These are phyloP conservation scores for Rhyacophila evoluta DNA, from an alignment of 2,888 invertebrate species.

Conservation along the genomic window DNA sequence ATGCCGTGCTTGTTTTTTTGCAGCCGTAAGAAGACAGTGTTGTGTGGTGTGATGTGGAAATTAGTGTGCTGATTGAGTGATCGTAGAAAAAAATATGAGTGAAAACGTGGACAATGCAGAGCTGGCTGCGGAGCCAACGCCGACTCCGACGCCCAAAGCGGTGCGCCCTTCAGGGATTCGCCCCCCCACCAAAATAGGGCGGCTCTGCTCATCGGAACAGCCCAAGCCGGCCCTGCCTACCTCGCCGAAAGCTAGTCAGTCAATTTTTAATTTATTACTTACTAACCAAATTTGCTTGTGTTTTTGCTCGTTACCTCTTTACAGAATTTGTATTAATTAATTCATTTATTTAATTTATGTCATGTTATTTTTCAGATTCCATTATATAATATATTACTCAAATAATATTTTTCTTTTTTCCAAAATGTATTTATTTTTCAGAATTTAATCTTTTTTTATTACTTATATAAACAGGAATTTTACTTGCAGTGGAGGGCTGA, in stretches of 20 bases:
- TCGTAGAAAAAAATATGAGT: background rate
- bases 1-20: background rate
- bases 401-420: background rate
- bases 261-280: constrained; percentile 15
- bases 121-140: background rate
- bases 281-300: background rate
- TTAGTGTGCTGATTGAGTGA: constrained; percentile 20
- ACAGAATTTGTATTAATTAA: background rate
- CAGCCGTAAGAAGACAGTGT: background rate
- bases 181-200: constrained; percentile 76
- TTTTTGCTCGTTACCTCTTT: background rate
- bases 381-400: background rate
- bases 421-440: background rate
- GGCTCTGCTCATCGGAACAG: constrained; percentile 74
- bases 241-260: constrained; percentile 70
- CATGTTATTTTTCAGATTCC: background rate
- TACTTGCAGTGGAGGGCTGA: too few species aligned
- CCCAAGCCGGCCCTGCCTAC: constrained; percentile 78
- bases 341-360: background rate
- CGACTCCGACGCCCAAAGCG: constrained; percentile 53
- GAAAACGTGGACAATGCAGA: background rate
- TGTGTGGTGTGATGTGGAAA: constrained; percentile 11
- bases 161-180: constrained; percentile 74
- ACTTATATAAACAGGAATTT: too few species aligned
- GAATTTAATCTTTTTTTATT: too few species aligned